Base-by-base conservation (phyloP, 2,797 vertebrate species). In the Gobionotothen gibberifrons region DNA sequence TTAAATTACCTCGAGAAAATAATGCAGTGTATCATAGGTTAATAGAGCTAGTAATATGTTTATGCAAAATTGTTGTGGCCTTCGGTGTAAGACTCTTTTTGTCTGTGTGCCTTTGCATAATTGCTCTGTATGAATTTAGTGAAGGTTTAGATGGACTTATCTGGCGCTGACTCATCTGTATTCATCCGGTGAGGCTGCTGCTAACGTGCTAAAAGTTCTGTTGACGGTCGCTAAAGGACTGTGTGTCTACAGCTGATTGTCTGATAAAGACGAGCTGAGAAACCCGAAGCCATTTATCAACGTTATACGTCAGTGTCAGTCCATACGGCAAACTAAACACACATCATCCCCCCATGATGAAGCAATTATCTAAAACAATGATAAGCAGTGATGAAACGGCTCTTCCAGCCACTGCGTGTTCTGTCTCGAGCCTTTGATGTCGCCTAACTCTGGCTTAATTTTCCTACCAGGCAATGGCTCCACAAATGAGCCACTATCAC, bases 361-460 rank as follows among this genome's bases (percentile, higher is more conserved):
- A 85, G 76, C 72, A 83, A 88, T 92, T 90, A 89, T 82, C 65
- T 78, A 76, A 89, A 90, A 88, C 81, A 81, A 80, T 73, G 79
- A 91, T 91, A 85, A 86, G 81, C 77, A 3, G 46, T 80, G 86
- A 93, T 90, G 83, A 86, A 92, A 89, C 86, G 79, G 72, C 49
- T 60, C 48, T 73, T 55, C 57, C 59, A 61, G 77, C 72, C 71
- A 74, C 47, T 62, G 68, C 32, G 72, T 69, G 32, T 82, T 88
- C 86, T 82, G 77, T 86, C 48, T 76, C 7, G 3, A 71, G 72
- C 71, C 87, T 91, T 90, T 92, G 87, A 90, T 89, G 88, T 90
- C 78, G 76, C 82, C 72, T 77, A 78, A 86, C 80, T 78, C 56
- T 70, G 40, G 59, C 67, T 22, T 74, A 54, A 15, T 73, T 65